Evolutionary conservation across 2,797 vertebrate genomes (phyloP).

Genomic region (Anableps anableps): DNA sequence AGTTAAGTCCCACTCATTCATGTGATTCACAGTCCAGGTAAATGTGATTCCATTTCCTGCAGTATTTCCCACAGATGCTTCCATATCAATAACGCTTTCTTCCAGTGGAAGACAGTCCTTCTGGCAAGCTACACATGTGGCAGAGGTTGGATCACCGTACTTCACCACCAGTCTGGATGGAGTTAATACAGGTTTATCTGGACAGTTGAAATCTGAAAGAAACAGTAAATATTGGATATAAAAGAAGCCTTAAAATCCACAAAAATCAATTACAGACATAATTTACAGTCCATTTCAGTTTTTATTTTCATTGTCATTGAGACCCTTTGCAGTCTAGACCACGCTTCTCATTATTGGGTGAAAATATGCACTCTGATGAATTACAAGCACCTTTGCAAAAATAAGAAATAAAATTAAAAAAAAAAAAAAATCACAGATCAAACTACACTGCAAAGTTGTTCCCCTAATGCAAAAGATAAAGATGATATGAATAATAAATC

Average conservation of each 20-base stretch:
- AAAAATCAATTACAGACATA: not conserved
- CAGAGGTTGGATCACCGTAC: constrained; percentile 18
- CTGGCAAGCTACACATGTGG: constrained; percentile 31
- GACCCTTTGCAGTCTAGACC: too few relatives aligned
- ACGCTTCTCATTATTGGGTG: too few relatives aligned
- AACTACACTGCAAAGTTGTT: too few relatives aligned
- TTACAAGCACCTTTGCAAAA: too few relatives aligned
- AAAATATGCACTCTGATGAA: too few relatives aligned
- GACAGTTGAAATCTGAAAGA: constrained; percentile 9
- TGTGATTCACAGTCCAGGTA: constrained; percentile 39
- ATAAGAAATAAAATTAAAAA: too few relatives aligned
- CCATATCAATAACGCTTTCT: not conserved
- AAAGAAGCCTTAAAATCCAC: not conserved
- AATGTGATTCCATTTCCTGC: rapidly evolving
- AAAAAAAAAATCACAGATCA: too few relatives aligned
- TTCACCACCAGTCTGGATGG: constrained; percentile 45
- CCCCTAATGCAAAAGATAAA: too few relatives aligned
- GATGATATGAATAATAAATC: too few relatives aligned
- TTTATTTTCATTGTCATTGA: too few relatives aligned
- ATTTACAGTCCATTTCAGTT: too few relatives aligned
- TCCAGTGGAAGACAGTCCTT: not conserved
- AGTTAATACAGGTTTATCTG: constrained; percentile 27
- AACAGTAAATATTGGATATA: not conserved
- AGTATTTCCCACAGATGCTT: rapidly evolving
- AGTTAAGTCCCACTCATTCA: constrained; percentile 42